These are phyloP conservation scores for Falco novaeseelandiae DNA, from an alignment of 2,797 vertebrate species.

Conservation along the genomic window DNA sequence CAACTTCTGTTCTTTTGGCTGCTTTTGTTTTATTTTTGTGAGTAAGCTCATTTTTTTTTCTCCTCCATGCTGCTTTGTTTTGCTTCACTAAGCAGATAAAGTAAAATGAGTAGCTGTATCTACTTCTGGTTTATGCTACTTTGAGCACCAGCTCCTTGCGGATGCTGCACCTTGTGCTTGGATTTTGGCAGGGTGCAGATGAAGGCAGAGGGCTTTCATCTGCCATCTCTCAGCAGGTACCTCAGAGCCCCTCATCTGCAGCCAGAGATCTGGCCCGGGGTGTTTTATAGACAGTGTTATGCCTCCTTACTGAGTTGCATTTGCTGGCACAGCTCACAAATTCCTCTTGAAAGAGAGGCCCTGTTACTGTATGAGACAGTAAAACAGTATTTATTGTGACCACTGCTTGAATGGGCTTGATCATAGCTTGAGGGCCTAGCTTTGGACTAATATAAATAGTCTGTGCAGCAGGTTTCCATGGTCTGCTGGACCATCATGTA, in stretches of 20 bases:
- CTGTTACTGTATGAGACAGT: constrained; percentile 22
- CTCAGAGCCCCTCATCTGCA: neutral
- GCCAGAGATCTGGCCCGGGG: neutral
- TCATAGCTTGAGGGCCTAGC: constrained; percentile 40
- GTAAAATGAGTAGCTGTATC: neutral
- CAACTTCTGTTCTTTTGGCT: neutral
- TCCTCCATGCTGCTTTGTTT: neutral
- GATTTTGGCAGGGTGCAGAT: neutral
- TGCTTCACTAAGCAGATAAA: neutral
- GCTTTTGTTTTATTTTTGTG: neutral
- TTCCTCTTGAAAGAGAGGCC: constrained; percentile 6
- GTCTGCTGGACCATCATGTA: constrained; percentile 31
- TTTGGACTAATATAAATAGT: constrained; percentile 49
- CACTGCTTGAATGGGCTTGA: constrained; percentile 8
- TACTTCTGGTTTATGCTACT: neutral
- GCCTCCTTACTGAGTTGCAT: neutral
- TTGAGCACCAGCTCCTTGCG: neutral
- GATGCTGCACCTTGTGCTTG: neutral
- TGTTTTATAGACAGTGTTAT: neutral
- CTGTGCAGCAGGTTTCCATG: constrained; percentile 54
- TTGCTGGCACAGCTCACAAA: constrained; percentile 35
- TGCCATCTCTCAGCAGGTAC: fast-evolving
- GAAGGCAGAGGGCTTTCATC: neutral
- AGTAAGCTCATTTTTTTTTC: neutral
- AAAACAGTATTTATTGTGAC: constrained; percentile 39